Conservation (phyloP, 2,888 invertebrate genomes). For the Lomographa bimaculata region DNA sequence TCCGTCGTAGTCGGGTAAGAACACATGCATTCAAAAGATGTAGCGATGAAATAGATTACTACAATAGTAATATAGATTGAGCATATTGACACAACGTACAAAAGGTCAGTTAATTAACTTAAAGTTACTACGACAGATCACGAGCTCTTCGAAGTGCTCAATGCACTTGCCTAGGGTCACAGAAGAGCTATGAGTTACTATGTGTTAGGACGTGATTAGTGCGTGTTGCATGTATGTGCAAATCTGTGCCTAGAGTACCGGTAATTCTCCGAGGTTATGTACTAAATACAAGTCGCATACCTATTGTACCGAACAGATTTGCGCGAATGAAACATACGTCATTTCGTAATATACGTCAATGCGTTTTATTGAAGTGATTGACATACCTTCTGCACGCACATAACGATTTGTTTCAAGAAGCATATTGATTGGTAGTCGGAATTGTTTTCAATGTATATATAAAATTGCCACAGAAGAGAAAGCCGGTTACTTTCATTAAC, state of each 20-base stretch:
- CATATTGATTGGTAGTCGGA: neutral
- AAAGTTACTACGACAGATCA: conserved; percentile 3
- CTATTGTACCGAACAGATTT: no score
- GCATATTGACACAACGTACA: no score
- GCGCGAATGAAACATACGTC: no score
- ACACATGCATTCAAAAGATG: no score
- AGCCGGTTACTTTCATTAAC: no score
- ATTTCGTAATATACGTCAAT: conserved; percentile 5
- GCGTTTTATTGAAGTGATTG: neutral
- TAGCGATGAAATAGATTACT: no score
- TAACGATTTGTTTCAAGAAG: neutral
- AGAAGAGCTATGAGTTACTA: conserved; percentile 19
- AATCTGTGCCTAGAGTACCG: conserved; percentile 8
- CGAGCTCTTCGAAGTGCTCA: neutral
- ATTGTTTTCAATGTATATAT: conserved; percentile 2
- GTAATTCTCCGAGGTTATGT: conserved; percentile 2
- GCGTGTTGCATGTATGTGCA: conserved; percentile 24
- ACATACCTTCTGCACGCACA: conserved; percentile 2
- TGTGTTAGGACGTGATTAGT: conserved; percentile 23
- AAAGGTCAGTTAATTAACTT: conserved; percentile 5
- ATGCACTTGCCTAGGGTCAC: conserved; percentile 13
- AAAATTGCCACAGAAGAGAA: no score
- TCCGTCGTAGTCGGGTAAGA: no score
- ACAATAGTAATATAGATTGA: no score
- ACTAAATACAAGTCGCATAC: conserved; percentile 3